Percentiles rank a stretch among this genome's conserved stretches.
Evolutionary conservation across 2,797 vertebrate genomes (phyloP).

Genomic region (Otolemur crassicaudatus): DNA sequence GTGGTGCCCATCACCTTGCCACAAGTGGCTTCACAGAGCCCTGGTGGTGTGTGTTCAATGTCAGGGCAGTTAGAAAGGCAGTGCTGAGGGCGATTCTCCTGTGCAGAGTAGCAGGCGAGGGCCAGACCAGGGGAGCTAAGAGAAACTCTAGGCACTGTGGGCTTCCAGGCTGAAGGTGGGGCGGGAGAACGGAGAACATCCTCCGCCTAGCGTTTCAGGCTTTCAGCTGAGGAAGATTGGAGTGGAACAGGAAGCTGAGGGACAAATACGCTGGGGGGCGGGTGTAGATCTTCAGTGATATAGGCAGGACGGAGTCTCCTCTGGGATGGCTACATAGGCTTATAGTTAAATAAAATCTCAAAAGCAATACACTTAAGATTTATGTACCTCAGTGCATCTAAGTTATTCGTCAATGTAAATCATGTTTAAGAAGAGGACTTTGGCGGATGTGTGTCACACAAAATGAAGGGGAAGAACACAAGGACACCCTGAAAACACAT

Average conservation of each 20-base stretch:
- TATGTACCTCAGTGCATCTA: background rate
- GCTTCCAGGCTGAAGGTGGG: background rate
- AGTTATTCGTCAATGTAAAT: background rate
- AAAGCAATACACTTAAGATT: background rate
- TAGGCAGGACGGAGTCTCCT: background rate
- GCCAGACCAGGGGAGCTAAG: background rate
- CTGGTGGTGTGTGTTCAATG: background rate
- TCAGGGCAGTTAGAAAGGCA: background rate
- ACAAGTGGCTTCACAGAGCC: background rate
- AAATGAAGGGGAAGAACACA: background rate
- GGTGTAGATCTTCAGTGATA: background rate
- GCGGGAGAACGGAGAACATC: background rate
- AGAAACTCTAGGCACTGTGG: background rate
- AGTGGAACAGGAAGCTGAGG: background rate
- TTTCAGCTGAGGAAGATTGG: background rate
- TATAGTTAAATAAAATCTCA: background rate
- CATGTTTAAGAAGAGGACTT: background rate
- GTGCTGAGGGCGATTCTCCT: background rate
- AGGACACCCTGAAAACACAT: background rate
- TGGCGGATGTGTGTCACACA: background rate
- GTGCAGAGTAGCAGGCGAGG: rapidly evolving
- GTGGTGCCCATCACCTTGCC: background rate
- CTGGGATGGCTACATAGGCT: background rate
- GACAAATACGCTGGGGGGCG: background rate
- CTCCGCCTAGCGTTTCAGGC: background rate